Percentiles rank a stretch among this genome's conserved stretches.
These are phyloP conservation scores for Chromoteleia sp. DNA, from an alignment of 2,888 invertebrate genomes.

Conservation along the genomic window DNA sequence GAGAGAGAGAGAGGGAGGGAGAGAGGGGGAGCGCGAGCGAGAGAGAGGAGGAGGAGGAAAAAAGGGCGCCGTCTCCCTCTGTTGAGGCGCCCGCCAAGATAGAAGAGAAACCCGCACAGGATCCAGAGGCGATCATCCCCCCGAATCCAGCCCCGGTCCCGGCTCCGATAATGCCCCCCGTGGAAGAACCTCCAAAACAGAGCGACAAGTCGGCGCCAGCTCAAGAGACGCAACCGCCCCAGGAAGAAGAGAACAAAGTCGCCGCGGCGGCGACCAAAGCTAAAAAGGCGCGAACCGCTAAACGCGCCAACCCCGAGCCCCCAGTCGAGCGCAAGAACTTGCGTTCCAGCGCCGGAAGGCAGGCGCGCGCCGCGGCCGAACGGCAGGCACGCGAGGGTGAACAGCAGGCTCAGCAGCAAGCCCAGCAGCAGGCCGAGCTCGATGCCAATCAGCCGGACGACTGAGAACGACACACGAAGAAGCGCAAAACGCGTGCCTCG, in stretches of 20 bases:
- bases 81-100: slow-evolving; percentile 7
- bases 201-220: slow-evolving; percentile 33
- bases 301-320: slow-evolving; percentile 85
- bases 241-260: slow-evolving; percentile 78
- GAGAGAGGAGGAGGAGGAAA: too few species aligned
- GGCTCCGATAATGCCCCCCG: background rate
- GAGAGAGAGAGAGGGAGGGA: too few species aligned
- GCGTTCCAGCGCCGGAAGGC: slow-evolving; percentile 91
- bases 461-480: slow-evolving; percentile 58
- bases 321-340: slow-evolving; percentile 87
- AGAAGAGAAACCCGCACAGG: slow-evolving; percentile 47
- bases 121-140: slow-evolving; percentile 24
- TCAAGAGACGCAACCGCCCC: background rate
- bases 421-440: slow-evolving; percentile 68
- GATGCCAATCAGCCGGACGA: slow-evolving; percentile 71
- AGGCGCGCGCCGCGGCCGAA: slow-evolving; percentile 86
- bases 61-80: too few species aligned
- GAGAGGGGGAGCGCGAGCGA: too few species aligned
- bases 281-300: slow-evolving; percentile 84
- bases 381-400: slow-evolving; percentile 84
- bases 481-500: slow-evolving; percentile 73
- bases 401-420: slow-evolving; percentile 83
- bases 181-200: slow-evolving; percentile 17
- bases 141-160: slow-evolving; percentile 7
- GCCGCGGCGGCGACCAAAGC: slow-evolving; percentile 71